These are phyloP conservation scores for Platyscapa corneri DNA, from an alignment of 1,140 invertebrate genomes.

Conservation along the genomic window DNA sequence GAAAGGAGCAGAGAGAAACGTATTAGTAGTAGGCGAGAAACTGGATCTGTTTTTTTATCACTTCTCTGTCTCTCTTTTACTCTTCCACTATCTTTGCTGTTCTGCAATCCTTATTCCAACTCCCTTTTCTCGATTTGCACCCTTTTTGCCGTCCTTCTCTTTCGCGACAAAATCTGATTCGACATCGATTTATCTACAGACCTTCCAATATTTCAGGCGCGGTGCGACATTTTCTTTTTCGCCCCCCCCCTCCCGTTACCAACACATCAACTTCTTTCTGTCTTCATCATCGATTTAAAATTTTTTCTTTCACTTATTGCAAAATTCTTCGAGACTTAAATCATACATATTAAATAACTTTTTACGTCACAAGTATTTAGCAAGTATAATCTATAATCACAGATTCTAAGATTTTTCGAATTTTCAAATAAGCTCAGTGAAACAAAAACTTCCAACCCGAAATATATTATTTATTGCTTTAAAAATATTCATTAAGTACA, in stretches of 20 bases:
- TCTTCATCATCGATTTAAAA: slow-evolving; percentile 42
- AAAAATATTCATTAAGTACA: too few species aligned
- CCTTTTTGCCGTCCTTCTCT: slow-evolving; percentile 23
- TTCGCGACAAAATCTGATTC: slow-evolving; percentile 70
- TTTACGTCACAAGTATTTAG: neutral
- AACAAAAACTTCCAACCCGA: neutral
- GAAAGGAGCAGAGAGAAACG: slow-evolving; percentile 23
- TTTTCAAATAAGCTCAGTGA: slow-evolving; percentile 1
- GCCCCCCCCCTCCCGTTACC: slow-evolving; percentile 21
- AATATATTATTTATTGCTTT: too few species aligned
- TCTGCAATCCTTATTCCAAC: slow-evolving; percentile 41
- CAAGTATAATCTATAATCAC: neutral
- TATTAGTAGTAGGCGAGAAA: slow-evolving; percentile 69
- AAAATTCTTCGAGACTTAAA: slow-evolving; percentile 28
- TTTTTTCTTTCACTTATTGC: slow-evolving; percentile 6
- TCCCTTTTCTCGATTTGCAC: slow-evolving; percentile 48
- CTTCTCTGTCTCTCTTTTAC: slow-evolving; percentile 55
- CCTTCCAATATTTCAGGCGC: slow-evolving; percentile 64
- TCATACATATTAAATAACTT: slow-evolving; percentile 11
- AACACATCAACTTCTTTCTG: slow-evolving; percentile 33
- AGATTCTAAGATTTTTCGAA: neutral
- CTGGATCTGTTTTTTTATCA: slow-evolving; percentile 73
- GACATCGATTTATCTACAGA: slow-evolving; percentile 71
- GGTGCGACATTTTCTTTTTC: slow-evolving; percentile 55
- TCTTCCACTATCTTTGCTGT: slow-evolving; percentile 49